A percentile compares a stretch with the other conserved stretches of the same genome.
Evolutionary conservation across 1,140 invertebrate genomes (phyloP).

Genomic region (Arion vulgaris): DNA sequence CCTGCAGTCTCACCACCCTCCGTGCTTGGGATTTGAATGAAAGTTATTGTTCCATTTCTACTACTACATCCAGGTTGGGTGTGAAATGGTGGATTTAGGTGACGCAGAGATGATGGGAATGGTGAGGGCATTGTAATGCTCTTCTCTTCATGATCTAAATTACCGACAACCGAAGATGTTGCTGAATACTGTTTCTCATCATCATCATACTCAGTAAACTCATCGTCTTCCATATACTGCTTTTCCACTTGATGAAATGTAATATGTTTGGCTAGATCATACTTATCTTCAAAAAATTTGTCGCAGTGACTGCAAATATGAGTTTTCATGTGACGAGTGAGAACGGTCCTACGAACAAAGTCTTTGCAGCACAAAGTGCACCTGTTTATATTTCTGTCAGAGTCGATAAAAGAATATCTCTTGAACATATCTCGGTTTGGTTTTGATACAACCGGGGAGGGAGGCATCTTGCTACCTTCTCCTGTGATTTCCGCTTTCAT

Average conservation of each 20-base stretch:
- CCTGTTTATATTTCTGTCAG: neutral
- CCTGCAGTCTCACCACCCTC: neutral
- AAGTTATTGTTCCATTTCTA: neutral
- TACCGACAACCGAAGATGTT: neutral
- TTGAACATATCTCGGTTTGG: conserved; percentile 19
- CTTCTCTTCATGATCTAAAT: neutral
- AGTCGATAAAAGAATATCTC: conserved; percentile 23
- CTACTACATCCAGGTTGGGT: neutral
- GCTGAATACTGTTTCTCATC: conserved; percentile 7
- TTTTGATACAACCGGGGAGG: neutral
- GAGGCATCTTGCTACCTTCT: neutral
- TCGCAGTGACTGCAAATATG: conserved; percentile 22
- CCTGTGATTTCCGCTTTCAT: conserved; percentile 13
- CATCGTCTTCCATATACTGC: neutral
- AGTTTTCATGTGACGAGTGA: conserved; percentile 31
- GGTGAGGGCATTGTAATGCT: neutral
- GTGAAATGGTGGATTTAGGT: neutral
- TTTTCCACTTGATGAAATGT: neutral
- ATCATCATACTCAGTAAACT: neutral
- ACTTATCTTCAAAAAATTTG: conserved; percentile 34
- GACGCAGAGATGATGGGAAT: neutral
- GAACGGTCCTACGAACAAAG: conserved; percentile 29
- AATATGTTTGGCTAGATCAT: conserved; percentile 7
- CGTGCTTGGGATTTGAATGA: neutral
- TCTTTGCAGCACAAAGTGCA: conserved; percentile 10